Base-by-base conservation (phyloP, 2,797 vertebrate genomes). In the Chaetodon trifasciatus region DNA sequence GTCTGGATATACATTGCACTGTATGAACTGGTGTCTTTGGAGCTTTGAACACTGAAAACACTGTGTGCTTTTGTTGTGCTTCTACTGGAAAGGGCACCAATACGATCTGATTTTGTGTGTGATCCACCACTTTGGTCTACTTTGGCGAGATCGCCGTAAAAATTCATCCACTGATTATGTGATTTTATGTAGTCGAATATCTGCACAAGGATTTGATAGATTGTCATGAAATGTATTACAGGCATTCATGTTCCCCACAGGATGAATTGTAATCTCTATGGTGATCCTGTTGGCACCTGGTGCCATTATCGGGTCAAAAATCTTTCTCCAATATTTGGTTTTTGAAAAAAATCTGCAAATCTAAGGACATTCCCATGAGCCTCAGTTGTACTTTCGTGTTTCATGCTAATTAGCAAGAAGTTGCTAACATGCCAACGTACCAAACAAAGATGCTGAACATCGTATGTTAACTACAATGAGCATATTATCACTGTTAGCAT, bases 91-190 rank as follows among this genome's bases (percentile, higher is more conserved):
- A 2, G 4, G 28, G 28, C 28, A n/a, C 9, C 23, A 52, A 28
- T 52, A 55, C 40, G 24, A 61, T 68, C 32, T 39, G 39, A 69
- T 69, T 52, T 52, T 28, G 24, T 69, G 44, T 72, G 35, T 44
- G 39, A 23, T 40, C 37, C 39, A 46, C 2, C 5, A 37, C 12
- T 76, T 32, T 32, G 28, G 3, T 32, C 28, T 32, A 32, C 28
- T 32, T 55, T 53, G 56, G 46, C 11, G 24, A 44, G 10, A 49
- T 39, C 62, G 57, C 4, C 28, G 39, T 50, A 15, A 35, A 46
- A 57, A 5, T 44, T 40, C 17, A 21, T 37, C 24, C 4, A 46
- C 24, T 35, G 13, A 47, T 61, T 23, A n/a, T 62, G 39, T 9
- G 19, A 70, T 50, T 57, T 23, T 69, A 11, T 70, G 52, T 28